Conservation (phyloP, 2,888 invertebrate genomes). For the Acanthosepion lycidas region DNA sequence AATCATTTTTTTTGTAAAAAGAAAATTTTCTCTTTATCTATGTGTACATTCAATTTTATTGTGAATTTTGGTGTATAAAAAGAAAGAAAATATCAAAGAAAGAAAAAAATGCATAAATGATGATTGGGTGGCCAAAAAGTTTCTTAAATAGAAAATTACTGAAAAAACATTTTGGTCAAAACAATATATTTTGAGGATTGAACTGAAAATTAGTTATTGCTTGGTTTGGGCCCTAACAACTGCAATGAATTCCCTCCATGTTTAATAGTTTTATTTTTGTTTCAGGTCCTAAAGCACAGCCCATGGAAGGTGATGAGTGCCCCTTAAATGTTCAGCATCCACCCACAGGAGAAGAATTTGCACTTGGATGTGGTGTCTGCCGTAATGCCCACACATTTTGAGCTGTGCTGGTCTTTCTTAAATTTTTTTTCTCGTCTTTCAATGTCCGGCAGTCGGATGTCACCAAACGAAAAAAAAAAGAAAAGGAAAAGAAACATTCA, state of each 20-base stretch:
- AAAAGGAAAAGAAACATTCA: background rate
- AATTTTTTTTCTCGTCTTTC: background rate
- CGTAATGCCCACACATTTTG: slow-evolving; percentile 93
- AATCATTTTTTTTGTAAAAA: too few relatives aligned
- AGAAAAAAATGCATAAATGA: too few relatives aligned
- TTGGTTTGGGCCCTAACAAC: too few relatives aligned
- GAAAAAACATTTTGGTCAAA: too few relatives aligned
- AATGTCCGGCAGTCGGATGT: background rate
- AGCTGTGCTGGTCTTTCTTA: background rate
- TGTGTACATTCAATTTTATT: too few relatives aligned
- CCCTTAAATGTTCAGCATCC: slow-evolving; percentile 96
- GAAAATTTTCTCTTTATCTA: too few relatives aligned
- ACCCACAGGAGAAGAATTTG: slow-evolving; percentile 97
- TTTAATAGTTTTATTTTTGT: slow-evolving; percentile 39
- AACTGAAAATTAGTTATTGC: too few relatives aligned
- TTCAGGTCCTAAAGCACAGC: slow-evolving; percentile 90
- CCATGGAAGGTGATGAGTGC: slow-evolving; percentile 95
- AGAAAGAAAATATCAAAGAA: too few relatives aligned
- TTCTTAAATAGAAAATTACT: too few relatives aligned
- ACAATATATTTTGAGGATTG: too few relatives aligned
- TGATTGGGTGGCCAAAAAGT: too few relatives aligned
- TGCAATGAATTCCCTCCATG: background rate
- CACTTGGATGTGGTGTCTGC: slow-evolving; percentile 97
- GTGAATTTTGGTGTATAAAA: too few relatives aligned
- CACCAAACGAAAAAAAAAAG: background rate